A percentile compares a stretch with the other conserved stretches of the same genome.
Evolutionary conservation across 2,888 invertebrate genomes (phyloP).

Genomic region (Euproctis similis): DNA sequence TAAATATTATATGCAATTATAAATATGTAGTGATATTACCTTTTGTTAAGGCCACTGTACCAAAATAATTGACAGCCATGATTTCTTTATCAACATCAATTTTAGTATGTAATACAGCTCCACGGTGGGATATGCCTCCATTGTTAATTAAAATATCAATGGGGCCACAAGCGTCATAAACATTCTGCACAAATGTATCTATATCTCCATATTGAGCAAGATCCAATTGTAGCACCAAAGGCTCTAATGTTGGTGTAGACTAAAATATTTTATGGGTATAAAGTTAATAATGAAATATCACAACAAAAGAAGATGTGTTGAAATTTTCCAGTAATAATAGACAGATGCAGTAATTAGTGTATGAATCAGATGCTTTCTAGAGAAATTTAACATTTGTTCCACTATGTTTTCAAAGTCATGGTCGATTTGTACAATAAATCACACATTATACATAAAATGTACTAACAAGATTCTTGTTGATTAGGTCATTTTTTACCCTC

Average conservation of each 20-base stretch:
- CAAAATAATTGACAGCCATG: conserved; percentile 97
- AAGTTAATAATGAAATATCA: too few species aligned
- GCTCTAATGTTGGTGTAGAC: conserved; percentile 79
- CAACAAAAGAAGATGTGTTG: too few species aligned
- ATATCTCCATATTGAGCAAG: conserved; percentile 81
- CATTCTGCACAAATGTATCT: conserved; percentile 77
- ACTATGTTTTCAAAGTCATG: too few species aligned
- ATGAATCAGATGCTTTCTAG: not conserved
- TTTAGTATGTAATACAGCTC: conserved; percentile 82
- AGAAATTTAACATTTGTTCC: too few species aligned
- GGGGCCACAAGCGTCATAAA: conserved; percentile 80
- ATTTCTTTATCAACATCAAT: conserved; percentile 89
- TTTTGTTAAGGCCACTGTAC: conserved; percentile 92
- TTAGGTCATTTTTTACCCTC: conserved; percentile 84
- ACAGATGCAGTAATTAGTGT: too few species aligned
- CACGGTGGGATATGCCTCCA: conserved; percentile 90
- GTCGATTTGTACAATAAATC: too few species aligned
- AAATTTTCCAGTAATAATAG: too few species aligned
- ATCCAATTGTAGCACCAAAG: conserved; percentile 84
- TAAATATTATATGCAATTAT: not conserved
- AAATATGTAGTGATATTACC: conserved; percentile 77
- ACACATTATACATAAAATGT: too few species aligned
- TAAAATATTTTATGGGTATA: too few species aligned
- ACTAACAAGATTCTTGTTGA: conserved; percentile 78
- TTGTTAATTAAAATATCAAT: conserved; percentile 95